phyloP scores from a whole-genome alignment of 2,888 invertebrate genomes.

The Chouioia cunea region DNA sequence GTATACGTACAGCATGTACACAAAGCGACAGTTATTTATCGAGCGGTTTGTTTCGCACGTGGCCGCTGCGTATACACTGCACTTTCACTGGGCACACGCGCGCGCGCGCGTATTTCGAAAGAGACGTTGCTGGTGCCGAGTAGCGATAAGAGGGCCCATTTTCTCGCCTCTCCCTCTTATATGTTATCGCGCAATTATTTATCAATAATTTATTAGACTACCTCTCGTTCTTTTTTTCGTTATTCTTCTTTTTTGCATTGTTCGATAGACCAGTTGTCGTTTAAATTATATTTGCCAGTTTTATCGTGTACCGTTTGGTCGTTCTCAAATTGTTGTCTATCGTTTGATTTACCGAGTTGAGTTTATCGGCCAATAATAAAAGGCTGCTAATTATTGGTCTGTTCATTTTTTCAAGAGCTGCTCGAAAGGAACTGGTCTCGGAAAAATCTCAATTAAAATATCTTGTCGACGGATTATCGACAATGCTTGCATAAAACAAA shows the following conservation, averaged over 20 bases:
- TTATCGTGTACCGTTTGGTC: background rate
- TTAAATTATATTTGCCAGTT: background rate
- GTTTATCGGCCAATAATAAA: too few relatives aligned
- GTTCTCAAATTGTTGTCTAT: too few relatives aligned
- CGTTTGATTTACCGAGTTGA: too few relatives aligned
- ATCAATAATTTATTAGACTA: constrained; percentile 22
- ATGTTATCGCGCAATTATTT: constrained; percentile 21
- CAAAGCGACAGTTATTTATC: constrained; percentile 32
- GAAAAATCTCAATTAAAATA: too few relatives aligned
- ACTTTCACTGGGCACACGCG: constrained; percentile 36
- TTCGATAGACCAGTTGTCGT: background rate
- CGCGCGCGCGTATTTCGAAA: constrained; percentile 30
- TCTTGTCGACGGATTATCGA: too few relatives aligned
- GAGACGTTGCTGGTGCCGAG: constrained; percentile 4
- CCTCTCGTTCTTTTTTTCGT: constrained; percentile 9
- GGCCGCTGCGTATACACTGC: constrained; percentile 17
- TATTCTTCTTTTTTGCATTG: constrained; percentile 6
- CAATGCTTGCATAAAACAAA: background rate
- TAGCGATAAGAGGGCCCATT: constrained; percentile 24
- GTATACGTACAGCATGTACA: background rate
- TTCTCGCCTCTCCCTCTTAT: constrained; percentile 17
- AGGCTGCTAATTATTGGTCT: too few relatives aligned
- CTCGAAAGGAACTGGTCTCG: too few relatives aligned
- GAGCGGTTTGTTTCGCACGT: constrained; percentile 29
- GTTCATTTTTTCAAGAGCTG: too few relatives aligned